phyloP scores from a whole-genome alignment of 2,797 vertebrate species.

The Cephalopachus bancanus region DNA sequence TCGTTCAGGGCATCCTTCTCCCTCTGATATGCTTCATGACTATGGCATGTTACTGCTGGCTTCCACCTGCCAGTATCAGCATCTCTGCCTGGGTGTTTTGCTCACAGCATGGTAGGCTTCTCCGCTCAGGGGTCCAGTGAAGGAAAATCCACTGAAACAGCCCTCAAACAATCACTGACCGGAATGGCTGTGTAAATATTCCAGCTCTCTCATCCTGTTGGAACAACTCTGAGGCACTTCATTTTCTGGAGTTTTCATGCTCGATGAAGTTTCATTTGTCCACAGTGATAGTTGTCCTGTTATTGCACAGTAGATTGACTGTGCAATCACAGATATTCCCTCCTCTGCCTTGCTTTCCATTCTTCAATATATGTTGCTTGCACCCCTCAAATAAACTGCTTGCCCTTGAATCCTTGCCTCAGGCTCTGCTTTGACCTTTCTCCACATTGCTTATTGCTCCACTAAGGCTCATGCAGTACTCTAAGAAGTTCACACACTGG shows the following conservation, averaged over 20 bases:
- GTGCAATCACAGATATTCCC: not conserved
- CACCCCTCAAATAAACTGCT: not conserved
- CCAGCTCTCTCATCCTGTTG: not conserved
- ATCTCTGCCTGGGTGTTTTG: not conserved
- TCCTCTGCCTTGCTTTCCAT: not conserved
- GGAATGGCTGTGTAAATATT: fast-evolving
- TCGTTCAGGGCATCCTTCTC: not conserved
- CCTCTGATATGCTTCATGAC: no score
- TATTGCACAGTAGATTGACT: not conserved
- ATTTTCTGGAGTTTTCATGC: not conserved
- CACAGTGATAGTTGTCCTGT: not conserved
- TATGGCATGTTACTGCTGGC: not conserved
- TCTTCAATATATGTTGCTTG: not conserved
- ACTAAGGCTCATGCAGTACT: no score
- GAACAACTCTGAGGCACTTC: not conserved
- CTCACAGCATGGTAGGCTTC: not conserved
- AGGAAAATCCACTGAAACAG: not conserved
- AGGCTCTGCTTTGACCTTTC: not conserved
- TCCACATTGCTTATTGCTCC: no score
- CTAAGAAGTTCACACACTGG: not conserved
- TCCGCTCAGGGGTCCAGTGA: not conserved
- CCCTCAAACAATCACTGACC: not conserved
- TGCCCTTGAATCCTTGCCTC: not conserved
- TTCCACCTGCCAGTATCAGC: not conserved
- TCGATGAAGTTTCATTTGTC: not conserved